These are phyloP conservation scores for Grus americana DNA, from an alignment of 2,113 vertebrate genomes.

Conservation along the genomic window DNA sequence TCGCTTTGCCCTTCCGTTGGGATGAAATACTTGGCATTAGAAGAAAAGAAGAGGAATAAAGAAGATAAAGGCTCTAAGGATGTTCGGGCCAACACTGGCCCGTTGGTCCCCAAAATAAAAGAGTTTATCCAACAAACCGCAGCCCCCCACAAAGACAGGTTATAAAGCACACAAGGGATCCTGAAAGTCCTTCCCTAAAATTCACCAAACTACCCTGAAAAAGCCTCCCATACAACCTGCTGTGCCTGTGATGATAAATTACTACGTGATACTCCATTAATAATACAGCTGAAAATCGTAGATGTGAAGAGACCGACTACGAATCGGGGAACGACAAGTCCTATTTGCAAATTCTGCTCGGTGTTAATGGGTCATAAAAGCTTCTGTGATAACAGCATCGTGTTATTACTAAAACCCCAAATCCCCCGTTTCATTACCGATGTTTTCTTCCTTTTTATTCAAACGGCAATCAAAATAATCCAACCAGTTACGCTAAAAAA, in stretches of 20 bases:
- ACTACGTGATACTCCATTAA: background rate
- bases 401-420: background rate
- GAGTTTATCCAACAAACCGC: background rate
- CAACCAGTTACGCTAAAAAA: background rate
- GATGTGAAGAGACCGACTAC: background rate
- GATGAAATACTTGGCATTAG: background rate
- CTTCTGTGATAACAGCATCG: rapidly evolving
- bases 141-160: background rate
- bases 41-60: background rate
- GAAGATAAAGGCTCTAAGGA: background rate
- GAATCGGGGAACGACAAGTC: background rate
- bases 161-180: background rate
- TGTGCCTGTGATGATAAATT: background rate
- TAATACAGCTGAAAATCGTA: rapidly evolving
- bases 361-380: background rate
- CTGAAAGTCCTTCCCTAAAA: background rate
- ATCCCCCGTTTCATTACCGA: background rate
- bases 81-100: background rate
- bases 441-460: background rate
- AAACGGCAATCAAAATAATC: background rate
- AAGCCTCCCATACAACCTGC: background rate
- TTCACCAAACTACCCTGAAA: background rate
- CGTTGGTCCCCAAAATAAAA: background rate
- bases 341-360: background rate
- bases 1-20: background rate